Conservation (phyloP, 2,113 vertebrate genomes). For the Saiga tatarica region DNA sequence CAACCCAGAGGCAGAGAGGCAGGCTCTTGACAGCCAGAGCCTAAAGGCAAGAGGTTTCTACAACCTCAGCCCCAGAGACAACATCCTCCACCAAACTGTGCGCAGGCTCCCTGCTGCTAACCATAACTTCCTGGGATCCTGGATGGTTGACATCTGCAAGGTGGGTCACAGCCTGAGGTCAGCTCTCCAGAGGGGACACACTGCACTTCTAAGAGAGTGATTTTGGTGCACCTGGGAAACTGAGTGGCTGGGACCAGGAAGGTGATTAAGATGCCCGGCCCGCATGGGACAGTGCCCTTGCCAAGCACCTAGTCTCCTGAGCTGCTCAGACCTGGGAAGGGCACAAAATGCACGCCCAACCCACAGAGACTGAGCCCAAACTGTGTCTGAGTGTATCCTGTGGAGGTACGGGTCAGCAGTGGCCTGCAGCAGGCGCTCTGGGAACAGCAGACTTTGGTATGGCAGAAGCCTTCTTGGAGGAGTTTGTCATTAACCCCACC, state of each 20-base stretch:
- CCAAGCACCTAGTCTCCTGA: background rate
- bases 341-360: background rate
- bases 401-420: background rate
- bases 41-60: background rate
- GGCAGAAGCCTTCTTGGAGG: background rate
- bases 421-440: background rate
- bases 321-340: background rate
- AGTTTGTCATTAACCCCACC: background rate
- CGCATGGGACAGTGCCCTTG: rapidly evolving
- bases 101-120: background rate
- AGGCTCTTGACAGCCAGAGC: background rate
- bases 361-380: background rate
- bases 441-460: background rate
- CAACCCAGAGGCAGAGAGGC: rapidly evolving
- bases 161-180: background rate
- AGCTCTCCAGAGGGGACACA: background rate
- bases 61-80: background rate
- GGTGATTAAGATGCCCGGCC: background rate
- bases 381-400: background rate
- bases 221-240: background rate
- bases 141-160: background rate
- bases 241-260: rapidly evolving
- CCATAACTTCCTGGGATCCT: background rate
- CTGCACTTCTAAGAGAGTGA: rapidly evolving
- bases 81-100: background rate